Evolutionary conservation across 2,888 invertebrate species (phyloP).

Genomic region (Coelinius sp.): DNA sequence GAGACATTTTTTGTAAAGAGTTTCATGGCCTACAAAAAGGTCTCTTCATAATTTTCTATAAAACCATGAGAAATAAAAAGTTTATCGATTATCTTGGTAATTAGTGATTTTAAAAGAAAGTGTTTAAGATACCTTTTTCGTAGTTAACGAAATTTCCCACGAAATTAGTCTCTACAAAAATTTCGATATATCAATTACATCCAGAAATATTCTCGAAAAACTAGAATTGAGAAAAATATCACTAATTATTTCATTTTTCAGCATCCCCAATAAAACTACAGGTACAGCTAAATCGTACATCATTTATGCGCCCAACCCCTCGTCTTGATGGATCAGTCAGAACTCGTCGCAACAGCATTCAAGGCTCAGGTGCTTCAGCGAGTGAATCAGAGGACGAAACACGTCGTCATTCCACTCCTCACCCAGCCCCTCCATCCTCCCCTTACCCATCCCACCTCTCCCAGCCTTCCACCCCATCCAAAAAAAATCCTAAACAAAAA

Average conservation of each 20-base stretch:
- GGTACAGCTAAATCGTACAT: constrained; percentile 73
- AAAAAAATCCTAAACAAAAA: constrained; percentile 53
- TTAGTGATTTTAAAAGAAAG: too few relatives aligned
- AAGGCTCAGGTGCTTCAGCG: constrained; percentile 69
- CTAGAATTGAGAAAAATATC: neutral
- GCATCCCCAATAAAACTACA: constrained; percentile 73
- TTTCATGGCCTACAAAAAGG: too few relatives aligned
- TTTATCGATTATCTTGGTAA: neutral
- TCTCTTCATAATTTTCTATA: too few relatives aligned
- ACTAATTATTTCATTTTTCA: neutral
- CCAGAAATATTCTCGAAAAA: too few relatives aligned
- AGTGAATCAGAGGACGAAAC: constrained; percentile 81
- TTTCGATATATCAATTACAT: too few relatives aligned
- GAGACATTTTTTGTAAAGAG: neutral
- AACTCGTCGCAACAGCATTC: constrained; percentile 77
- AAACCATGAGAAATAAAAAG: too few relatives aligned
- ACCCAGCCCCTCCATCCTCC: constrained; percentile 68
- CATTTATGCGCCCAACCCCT: constrained; percentile 79
- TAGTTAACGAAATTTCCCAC: too few relatives aligned
- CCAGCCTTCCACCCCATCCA: neutral
- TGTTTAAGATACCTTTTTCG: too few relatives aligned
- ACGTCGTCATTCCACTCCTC: constrained; percentile 45
- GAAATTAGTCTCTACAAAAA: too few relatives aligned
- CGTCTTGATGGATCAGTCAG: constrained; percentile 73
- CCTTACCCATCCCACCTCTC: neutral